A percentile compares a stretch with the other conserved stretches of the same genome.
phyloP scores from a whole-genome alignment of 1,140 invertebrate genomes.

The Argopecten irradians region DNA sequence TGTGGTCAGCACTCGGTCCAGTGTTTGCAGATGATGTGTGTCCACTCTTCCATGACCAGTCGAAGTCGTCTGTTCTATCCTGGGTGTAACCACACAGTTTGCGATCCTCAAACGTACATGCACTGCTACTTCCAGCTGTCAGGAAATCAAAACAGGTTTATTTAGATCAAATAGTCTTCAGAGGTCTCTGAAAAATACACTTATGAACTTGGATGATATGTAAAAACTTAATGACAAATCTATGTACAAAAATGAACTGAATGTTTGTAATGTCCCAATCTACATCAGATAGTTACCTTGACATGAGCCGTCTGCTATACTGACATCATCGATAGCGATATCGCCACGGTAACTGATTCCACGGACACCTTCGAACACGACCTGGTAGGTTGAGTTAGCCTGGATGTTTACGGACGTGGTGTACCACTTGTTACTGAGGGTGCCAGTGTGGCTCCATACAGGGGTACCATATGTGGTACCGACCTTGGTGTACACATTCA shows the following conservation, averaged over 20 bases:
- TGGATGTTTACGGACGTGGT: conserved; percentile 58
- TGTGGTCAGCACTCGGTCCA: conserved; percentile 71
- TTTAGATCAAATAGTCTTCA: no score
- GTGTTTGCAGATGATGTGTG: conserved; percentile 60
- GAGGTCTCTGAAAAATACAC: no score
- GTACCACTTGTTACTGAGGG: conserved; percentile 69
- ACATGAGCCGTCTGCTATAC: conserved; percentile 61
- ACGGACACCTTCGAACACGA: conserved; percentile 83
- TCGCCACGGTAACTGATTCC: conserved; percentile 67
- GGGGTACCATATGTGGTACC: conserved; percentile 44
- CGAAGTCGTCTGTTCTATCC: conserved; percentile 67
- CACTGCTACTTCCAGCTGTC: conserved; percentile 17
- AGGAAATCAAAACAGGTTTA: neutral
- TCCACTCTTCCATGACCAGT: conserved; percentile 69
- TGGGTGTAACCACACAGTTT: conserved; percentile 66
- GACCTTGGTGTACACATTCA: conserved; percentile 66
- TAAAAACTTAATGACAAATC: neutral
- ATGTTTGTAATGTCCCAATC: neutral
- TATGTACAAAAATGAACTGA: neutral
- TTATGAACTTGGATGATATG: neutral
- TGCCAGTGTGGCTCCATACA: conserved; percentile 64
- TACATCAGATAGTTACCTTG: conserved; percentile 43
- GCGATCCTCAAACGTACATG: conserved; percentile 69
- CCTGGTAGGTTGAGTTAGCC: conserved; percentile 70
- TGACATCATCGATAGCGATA: conserved; percentile 72